Conservation (phyloP, 1,140 invertebrate species). For the Babylonia areolata region DNA sequence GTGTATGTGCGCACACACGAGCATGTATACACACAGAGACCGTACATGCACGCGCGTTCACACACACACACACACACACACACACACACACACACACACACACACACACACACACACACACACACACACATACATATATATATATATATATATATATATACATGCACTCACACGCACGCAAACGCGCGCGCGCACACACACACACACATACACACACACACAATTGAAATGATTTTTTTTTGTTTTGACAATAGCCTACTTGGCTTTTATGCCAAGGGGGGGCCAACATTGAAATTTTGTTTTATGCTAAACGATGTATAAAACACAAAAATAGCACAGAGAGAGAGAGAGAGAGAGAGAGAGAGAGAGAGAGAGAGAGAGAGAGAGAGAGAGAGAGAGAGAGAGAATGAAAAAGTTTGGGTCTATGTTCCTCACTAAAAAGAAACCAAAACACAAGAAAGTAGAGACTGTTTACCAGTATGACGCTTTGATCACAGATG, state of each 20-base stretch:
- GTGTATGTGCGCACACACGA: background rate
- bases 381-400: too few species aligned
- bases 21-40: too few species aligned
- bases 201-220: background rate
- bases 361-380: too few species aligned
- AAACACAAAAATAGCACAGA: too few species aligned
- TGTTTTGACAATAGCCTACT: background rate
- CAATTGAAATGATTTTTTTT: background rate
- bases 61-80: constrained; percentile 4
- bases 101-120: constrained; percentile 14
- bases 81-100: constrained; percentile 8
- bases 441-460: too few species aligned
- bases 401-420: too few species aligned
- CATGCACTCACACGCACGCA: background rate
- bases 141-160: too few species aligned
- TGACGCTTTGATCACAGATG: too few species aligned
- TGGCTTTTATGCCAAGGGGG: background rate
- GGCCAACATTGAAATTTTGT: background rate
- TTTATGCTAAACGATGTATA: background rate
- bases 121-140: constrained; percentile 1
- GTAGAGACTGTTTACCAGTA: too few species aligned
- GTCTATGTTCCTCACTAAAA: too few species aligned
- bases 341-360: too few species aligned
- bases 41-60: background rate
- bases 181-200: background rate